Evolutionary conservation across 2,888 invertebrate species (phyloP).

Genomic region (Agrochola macilenta): DNA sequence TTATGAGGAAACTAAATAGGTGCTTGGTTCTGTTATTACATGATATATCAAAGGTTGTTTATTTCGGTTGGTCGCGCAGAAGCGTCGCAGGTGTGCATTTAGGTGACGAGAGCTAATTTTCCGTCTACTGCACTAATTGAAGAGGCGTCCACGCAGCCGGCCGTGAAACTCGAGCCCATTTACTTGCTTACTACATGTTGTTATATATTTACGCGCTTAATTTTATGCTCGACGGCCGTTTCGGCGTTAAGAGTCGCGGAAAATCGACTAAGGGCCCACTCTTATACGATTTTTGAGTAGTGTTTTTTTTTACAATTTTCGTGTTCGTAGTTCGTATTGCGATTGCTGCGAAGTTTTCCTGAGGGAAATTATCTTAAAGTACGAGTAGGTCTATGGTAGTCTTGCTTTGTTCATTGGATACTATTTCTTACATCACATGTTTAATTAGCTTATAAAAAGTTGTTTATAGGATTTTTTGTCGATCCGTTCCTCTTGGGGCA

Average conservation of each 20-base stretch:
- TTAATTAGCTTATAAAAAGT: neutral
- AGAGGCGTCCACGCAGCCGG: slow-evolving; percentile 69
- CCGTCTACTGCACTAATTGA: slow-evolving; percentile 82
- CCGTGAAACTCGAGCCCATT: slow-evolving; percentile 63
- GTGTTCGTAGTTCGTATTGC: slow-evolving; percentile 43
- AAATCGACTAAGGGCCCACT: slow-evolving; percentile 39
- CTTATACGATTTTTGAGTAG: slow-evolving; percentile 30
- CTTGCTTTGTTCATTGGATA: slow-evolving; percentile 20
- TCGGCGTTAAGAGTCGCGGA: slow-evolving; percentile 51
- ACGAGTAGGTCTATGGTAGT: neutral
- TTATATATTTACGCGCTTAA: slow-evolving; percentile 59
- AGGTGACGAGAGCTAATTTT: slow-evolving; percentile 76
- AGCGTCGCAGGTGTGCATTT: slow-evolving; percentile 63
- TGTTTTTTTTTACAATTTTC: slow-evolving; percentile 22
- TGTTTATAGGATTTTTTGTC: neutral
- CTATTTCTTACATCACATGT: neutral
- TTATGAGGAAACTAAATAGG: slow-evolving; percentile 21
- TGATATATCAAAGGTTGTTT: slow-evolving; percentile 54
- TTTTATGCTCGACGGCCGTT: slow-evolving; percentile 53
- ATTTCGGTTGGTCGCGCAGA: slow-evolving; percentile 52
- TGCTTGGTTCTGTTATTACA: slow-evolving; percentile 12
- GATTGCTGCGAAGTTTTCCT: slow-evolving; percentile 19
- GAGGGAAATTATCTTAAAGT: slow-evolving; percentile 39
- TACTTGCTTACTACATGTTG: slow-evolving; percentile 25
- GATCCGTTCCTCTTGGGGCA: neutral